These are phyloP conservation scores for Troides aeacus DNA, from an alignment of 2,888 invertebrate genomes.

Conservation along the genomic window DNA sequence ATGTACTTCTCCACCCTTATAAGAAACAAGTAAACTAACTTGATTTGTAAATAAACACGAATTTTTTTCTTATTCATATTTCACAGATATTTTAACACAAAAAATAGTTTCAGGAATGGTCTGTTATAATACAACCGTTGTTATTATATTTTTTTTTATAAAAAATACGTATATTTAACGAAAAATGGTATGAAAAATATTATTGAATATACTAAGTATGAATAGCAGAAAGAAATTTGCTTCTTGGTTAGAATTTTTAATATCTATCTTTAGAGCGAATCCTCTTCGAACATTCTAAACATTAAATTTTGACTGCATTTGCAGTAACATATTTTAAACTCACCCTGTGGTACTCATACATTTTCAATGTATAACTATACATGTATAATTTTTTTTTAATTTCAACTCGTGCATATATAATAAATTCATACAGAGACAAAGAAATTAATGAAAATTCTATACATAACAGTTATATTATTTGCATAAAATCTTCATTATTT, in stretches of 20 bases:
- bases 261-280: no score
- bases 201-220: no score
- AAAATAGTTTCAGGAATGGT: not conserved
- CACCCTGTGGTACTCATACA: not conserved
- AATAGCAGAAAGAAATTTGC: no score
- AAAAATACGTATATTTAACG: not conserved
- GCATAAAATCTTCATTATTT: not conserved
- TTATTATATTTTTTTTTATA: no score
- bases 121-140: no score
- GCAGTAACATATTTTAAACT: not conserved
- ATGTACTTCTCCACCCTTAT: not conserved
- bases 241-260: no score
- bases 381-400: not conserved
- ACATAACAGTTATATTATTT: not conserved
- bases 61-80: not conserved
- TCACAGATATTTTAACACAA: not conserved
- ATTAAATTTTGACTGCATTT: not conserved
- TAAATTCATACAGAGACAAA: not conserved
- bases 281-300: no score
- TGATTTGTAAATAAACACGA: not conserved
- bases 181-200: not conserved
- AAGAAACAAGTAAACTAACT: not conserved
- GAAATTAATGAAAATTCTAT: not conserved
- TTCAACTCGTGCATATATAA: not conserved
- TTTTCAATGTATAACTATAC: not conserved